Conservation (phyloP, 2,797 vertebrate genomes). For the Sciurus vulgaris region DNA sequence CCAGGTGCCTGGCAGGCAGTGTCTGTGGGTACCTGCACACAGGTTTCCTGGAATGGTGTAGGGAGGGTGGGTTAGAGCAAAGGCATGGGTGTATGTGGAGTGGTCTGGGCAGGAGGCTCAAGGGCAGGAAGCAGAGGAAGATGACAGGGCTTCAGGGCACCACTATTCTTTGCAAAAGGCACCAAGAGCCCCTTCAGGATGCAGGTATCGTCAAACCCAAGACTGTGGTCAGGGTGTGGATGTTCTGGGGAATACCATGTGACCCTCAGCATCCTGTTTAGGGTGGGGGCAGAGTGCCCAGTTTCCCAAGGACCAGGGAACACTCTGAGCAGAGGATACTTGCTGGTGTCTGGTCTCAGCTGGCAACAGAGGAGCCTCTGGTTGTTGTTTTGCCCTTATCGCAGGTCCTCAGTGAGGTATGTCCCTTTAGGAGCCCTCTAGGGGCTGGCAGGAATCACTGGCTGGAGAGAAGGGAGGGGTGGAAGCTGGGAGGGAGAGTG, state of each 20-base stretch:
- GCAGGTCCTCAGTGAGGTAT: fast-evolving
- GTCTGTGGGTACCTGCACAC: background rate
- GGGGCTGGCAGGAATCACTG: conserved; percentile 36
- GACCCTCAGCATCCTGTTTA: background rate
- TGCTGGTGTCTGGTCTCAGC: background rate
- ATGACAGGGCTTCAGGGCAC: background rate
- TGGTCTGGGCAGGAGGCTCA: background rate
- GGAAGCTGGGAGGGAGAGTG: background rate
- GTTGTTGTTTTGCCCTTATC: background rate
- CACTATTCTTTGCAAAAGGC: background rate
- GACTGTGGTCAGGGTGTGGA: background rate
- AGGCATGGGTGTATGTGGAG: background rate
- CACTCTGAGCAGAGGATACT: background rate
- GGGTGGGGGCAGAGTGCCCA: background rate
- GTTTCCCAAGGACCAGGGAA: background rate
- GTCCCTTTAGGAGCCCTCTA: background rate
- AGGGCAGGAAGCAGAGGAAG: background rate
- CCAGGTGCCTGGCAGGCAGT: background rate
- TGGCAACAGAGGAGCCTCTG: background rate
- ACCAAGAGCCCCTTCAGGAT: background rate
- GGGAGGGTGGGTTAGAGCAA: background rate
- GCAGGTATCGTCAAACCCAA: background rate
- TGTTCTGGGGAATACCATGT: background rate
- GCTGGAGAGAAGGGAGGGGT: background rate
- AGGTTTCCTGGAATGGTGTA: background rate